phyloP scores from a whole-genome alignment of 2,888 invertebrate genomes.

The Ormyrus labotus region DNA sequence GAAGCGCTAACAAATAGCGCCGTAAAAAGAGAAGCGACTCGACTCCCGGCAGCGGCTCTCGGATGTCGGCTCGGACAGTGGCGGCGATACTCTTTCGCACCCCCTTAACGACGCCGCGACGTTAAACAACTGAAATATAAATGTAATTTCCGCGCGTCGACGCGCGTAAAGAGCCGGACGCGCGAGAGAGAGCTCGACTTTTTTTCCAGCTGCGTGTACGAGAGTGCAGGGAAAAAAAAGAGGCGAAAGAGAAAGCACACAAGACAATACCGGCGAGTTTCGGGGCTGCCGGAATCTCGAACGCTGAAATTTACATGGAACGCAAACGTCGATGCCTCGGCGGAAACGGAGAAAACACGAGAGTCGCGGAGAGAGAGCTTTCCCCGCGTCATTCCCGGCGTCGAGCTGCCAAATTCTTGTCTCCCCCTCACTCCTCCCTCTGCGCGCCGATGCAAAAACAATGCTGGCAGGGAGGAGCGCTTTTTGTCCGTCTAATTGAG shows the following conservation, averaged over 20 bases:
- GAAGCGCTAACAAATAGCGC: neutral
- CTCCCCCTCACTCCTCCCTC: too few relatives aligned
- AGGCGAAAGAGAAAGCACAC: neutral
- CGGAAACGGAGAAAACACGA: too few relatives aligned
- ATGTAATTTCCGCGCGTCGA: constrained; percentile 45
- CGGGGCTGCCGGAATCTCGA: neutral
- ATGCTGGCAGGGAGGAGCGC: too few relatives aligned
- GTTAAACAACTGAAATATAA: constrained; percentile 49
- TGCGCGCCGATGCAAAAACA: too few relatives aligned
- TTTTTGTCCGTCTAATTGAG: too few relatives aligned
- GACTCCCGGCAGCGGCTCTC: neutral
- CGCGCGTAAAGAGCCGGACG: constrained; percentile 31
- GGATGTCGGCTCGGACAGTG: too few relatives aligned
- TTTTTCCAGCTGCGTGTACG: neutral
- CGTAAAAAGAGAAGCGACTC: neutral
- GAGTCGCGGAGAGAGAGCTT: too few relatives aligned
- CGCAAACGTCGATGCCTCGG: neutral
- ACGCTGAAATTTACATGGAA: constrained; percentile 30
- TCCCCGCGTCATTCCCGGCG: too few relatives aligned
- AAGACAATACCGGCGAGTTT: neutral
- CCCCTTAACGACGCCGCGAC: constrained; percentile 11
- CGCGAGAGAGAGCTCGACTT: neutral
- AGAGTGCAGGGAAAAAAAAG: neutral
- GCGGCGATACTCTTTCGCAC: constrained; percentile 10
- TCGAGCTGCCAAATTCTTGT: too few relatives aligned